Evolutionary conservation across 2,888 invertebrate genomes (phyloP).

Genomic region (Notocelia uddmanniana): DNA sequence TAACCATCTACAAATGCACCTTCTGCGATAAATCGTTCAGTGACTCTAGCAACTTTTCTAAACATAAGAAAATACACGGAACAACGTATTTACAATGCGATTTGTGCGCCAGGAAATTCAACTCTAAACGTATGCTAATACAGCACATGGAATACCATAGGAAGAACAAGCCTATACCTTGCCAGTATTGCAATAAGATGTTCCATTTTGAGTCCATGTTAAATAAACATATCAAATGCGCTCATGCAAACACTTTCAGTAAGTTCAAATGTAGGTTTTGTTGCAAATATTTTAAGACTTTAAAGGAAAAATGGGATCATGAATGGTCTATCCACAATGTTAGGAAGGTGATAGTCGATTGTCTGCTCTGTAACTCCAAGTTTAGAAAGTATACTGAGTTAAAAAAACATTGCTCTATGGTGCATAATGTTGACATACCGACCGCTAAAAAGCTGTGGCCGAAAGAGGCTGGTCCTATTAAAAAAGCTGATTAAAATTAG

Average conservation of each 20-base stretch:
- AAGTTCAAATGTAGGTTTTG: constrained; percentile 74
- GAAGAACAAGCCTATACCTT: constrained; percentile 66
- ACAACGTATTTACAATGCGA: constrained; percentile 75
- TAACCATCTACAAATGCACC: constrained; percentile 79
- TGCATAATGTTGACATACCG: constrained; percentile 66
- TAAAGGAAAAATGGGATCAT: constrained; percentile 82
- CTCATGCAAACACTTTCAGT: constrained; percentile 62
- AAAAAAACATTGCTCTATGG: constrained; percentile 67
- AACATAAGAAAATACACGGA: constrained; percentile 82
- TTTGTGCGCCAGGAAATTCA: constrained; percentile 78
- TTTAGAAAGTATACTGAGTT: constrained; percentile 77
- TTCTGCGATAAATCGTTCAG: constrained; percentile 81
- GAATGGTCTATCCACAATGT: constrained; percentile 78
- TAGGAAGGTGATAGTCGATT: constrained; percentile 76
- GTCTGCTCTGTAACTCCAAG: constrained; percentile 69
- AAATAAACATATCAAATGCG: constrained; percentile 74
- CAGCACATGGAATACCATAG: constrained; percentile 79
- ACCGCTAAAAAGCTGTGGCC: constrained; percentile 65
- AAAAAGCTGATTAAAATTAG: background rate
- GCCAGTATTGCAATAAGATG: constrained; percentile 66
- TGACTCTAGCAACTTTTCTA: constrained; percentile 82
- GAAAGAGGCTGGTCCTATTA: constrained; percentile 49
- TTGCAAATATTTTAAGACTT: constrained; percentile 61
- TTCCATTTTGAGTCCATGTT: constrained; percentile 79
- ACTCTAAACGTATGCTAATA: constrained; percentile 78